Evolutionary conservation across 1,140 invertebrate species (phyloP).

Genomic region (Euwallacea fornicatus): DNA sequence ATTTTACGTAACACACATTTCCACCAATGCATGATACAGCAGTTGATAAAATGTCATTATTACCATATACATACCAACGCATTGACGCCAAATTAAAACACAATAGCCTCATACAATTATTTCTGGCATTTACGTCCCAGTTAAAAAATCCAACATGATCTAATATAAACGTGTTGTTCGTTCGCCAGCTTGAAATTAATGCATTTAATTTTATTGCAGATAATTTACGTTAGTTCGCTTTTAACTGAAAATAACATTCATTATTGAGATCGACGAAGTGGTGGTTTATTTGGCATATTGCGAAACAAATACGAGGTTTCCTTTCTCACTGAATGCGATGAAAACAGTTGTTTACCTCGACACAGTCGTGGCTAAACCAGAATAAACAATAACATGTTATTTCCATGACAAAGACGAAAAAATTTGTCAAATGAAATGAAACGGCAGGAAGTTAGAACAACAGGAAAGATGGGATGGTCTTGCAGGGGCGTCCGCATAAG

Average conservation of each 20-base stretch:
- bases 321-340: constrained; percentile 9
- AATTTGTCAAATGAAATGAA: too few relatives aligned
- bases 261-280: constrained; percentile 10
- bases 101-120: constrained; percentile 4
- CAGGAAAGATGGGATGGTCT: too few relatives aligned
- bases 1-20: too few relatives aligned
- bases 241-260: constrained; percentile 17
- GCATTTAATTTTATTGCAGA: constrained; percentile 7
- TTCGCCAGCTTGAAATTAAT: constrained; percentile 3
- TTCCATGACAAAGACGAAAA: too few relatives aligned
- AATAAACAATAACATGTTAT: not conserved
- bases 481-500: too few relatives aligned
- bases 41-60: too few relatives aligned
- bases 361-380: not conserved
- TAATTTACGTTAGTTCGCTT: constrained; percentile 14
- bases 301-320: constrained; percentile 20
- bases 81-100: not conserved
- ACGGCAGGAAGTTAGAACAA: too few relatives aligned
- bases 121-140: constrained; percentile 11
- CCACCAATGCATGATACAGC: too few relatives aligned
- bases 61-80: not conserved
- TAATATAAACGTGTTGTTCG: constrained; percentile 10
- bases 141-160: constrained; percentile 9
- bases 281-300: constrained; percentile 22
- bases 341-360: constrained; percentile 10